Percentiles rank a stretch among this genome's conserved stretches.
Evolutionary conservation across 37 sponge, comb jelly and placozoan species (phyloP).

Genomic region (Chondrosia reniformis): DNA sequence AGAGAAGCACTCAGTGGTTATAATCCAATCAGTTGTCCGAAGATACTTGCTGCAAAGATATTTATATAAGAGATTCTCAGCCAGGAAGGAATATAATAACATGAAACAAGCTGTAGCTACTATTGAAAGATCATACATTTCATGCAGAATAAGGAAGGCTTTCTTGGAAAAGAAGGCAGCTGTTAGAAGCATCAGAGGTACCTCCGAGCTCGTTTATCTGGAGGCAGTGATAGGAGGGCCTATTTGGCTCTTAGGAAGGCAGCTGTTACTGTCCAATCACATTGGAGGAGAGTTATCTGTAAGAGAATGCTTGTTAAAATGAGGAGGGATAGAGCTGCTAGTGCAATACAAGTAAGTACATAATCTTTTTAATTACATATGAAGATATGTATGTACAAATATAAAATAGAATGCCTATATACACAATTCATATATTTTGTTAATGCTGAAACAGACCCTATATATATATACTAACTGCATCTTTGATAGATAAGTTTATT

Average conservation of each 20-base stretch:
- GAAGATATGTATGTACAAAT: no score
- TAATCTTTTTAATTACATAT: neutral
- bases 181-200: neutral
- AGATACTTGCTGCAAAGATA: neutral
- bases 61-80: neutral
- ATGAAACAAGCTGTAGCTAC: neutral
- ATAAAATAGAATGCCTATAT: no score
- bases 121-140: neutral
- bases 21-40: constrained; percentile 11
- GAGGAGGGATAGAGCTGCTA: neutral
- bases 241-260: neutral
- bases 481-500: no score
- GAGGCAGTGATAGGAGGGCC: neutral
- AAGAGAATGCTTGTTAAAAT: constrained; percentile 6
- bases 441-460: no score
- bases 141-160: neutral
- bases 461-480: no score
- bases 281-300: constrained; percentile 8
- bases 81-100: neutral
- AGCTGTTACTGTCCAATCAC: constrained; percentile 16
- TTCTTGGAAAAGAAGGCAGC: neutral
- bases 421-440: no score
- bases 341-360: constrained; percentile 16
- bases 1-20: neutral
- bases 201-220: neutral